These are phyloP conservation scores for Atractosteus spatula DNA, from an alignment of 2,113 vertebrate species.

Conservation along the genomic window DNA sequence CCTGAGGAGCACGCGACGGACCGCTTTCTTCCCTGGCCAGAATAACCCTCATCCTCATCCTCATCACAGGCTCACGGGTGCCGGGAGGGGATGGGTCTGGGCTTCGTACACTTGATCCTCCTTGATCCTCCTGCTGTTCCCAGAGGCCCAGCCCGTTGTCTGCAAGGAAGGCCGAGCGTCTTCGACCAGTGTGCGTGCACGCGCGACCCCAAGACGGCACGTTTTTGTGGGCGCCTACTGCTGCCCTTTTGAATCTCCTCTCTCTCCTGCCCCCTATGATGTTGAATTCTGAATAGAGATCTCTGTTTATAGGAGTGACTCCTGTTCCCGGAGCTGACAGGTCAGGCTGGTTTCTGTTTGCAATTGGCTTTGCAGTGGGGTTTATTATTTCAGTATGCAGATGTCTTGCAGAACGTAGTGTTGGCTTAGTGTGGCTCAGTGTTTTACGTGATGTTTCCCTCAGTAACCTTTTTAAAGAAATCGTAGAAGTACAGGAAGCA, in stretches of 20 bases:
- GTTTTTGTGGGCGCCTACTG: slow-evolving; percentile 3
- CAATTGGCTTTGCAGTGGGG: slow-evolving; percentile 4
- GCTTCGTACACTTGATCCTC: too few relatives aligned
- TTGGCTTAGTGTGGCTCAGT: slow-evolving; percentile 17
- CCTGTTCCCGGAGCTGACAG: slow-evolving; percentile 26
- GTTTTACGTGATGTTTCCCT: slow-evolving; percentile 53
- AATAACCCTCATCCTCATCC: too few relatives aligned
- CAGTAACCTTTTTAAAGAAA: slow-evolving; percentile 39
- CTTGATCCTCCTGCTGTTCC: background rate
- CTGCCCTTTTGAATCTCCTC: background rate
- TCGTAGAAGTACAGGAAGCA: slow-evolving; percentile 9
- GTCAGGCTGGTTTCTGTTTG: slow-evolving; percentile 17
- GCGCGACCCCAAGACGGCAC: slow-evolving; percentile 48
- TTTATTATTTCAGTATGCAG: slow-evolving; percentile 46
- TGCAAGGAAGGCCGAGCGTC: background rate
- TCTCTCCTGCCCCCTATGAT: background rate
- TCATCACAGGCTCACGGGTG: too few relatives aligned
- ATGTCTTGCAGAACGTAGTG: slow-evolving; percentile 32
- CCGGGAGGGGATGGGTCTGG: too few relatives aligned
- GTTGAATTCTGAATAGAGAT: slow-evolving; percentile 40
- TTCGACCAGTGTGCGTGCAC: slow-evolving; percentile 14
- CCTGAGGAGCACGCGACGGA: too few relatives aligned
- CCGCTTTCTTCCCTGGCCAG: too few relatives aligned
- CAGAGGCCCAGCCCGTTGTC: slow-evolving; percentile 1
- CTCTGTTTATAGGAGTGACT: background rate